phyloP scores from a whole-genome alignment of 2,113 vertebrate species.

The Eonycteris spelaea region DNA sequence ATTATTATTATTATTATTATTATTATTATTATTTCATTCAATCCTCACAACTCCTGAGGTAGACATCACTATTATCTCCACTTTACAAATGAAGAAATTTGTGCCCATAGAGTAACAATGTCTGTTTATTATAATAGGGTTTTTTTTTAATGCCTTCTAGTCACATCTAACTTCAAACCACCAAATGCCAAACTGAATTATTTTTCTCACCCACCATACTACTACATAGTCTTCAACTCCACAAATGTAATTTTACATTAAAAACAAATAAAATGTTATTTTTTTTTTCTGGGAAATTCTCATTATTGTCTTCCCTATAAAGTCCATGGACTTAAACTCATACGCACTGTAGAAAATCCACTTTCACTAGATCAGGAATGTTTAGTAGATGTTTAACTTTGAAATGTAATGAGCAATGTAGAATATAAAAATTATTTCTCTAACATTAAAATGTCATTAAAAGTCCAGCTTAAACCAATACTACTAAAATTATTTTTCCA shows the following conservation, averaged over 20 bases:
- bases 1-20: not conserved
- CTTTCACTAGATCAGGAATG: not conserved
- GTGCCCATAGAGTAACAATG: not conserved
- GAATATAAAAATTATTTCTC: constrained; percentile 10
- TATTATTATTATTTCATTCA: not conserved
- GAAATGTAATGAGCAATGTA: not conserved
- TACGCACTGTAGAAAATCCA: not conserved
- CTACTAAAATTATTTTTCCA: not conserved
- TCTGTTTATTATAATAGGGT: not conserved
- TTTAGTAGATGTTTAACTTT: constrained; percentile 27
- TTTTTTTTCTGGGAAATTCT: not conserved
- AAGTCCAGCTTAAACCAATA: not conserved
- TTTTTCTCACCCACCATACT: not conserved
- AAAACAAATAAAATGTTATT: not conserved
- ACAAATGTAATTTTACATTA: not conserved
- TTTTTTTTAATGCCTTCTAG: not conserved
- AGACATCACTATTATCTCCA: not conserved
- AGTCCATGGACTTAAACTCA: not conserved
- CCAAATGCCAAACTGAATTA: not conserved
- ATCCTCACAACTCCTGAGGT: not conserved
- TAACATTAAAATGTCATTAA: not conserved
- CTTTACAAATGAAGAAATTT: not conserved
- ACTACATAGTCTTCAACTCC: not conserved
- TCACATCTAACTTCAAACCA: not conserved
- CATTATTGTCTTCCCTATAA: not conserved